Evolutionary conservation across 1,140 invertebrate genomes (phyloP), one percentile per base, ranked within the genome.

Genomic region (Paralvinella palmiformis): DNA sequence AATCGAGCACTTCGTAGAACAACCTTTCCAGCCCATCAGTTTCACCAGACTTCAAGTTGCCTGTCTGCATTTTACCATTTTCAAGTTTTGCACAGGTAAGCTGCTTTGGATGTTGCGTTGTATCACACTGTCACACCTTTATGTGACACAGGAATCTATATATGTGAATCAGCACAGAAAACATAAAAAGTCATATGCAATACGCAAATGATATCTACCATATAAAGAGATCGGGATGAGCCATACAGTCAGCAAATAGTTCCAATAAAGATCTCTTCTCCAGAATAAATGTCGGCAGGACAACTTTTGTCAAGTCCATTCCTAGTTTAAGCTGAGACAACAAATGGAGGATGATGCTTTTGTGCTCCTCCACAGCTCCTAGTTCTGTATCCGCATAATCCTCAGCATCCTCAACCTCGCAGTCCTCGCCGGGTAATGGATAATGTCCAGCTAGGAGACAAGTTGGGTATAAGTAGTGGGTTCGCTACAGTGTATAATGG

Each of bases 201-300:
- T 32, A 57, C 33, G 33, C 6, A 56, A 6, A 56, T 57, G 29
- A 57, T 57, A 15, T 35, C 69, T 69, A 80, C 79, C 66, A 75
- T 13, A 80, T 57, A 62, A 82, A 80, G 15, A 74, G 53, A 58
- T 79, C 72, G 59, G 83, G 82, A 72, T 84, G 84, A 6, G 82
- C 81, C 79, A 85, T 84, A 69, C 81, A 84, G 70, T 85, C 84
- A 45, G 84, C 84, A 75, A 84, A 85, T 81, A 85, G 81, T 70
- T 85, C 84, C 27, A 85, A 72, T 31, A 85, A 67, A 13, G 84
- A 85, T 17, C 83, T 68, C 59, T 71, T 77, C 69, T 85, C 84
- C 64, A 85, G 65, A 48, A 85, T 84, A 68, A 85, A 85, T 36
- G 84, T 85, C 27, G 84, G 84, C 56, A 85, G 72, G 17, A 83